A percentile compares a stretch with the other conserved stretches of the same genome.
phyloP scores from a whole-genome alignment of 2,113 vertebrate species.

The Salminus brasiliensis region DNA sequence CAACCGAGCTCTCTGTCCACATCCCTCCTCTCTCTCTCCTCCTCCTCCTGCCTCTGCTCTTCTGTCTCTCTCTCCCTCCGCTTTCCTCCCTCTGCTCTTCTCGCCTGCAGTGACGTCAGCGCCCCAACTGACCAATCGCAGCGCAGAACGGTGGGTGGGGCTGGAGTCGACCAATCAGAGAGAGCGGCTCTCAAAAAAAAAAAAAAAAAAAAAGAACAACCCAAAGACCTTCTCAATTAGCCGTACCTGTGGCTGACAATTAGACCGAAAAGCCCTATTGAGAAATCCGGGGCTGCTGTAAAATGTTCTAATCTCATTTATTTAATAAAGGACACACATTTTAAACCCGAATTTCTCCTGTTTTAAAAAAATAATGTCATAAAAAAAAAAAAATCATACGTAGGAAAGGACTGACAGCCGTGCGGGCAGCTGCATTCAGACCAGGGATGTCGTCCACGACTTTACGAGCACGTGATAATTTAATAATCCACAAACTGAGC shows the following conservation, averaged over 20 bases:
- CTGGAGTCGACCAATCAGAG: not conserved
- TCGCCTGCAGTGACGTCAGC: slow-evolving; percentile 49
- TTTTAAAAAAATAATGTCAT: not conserved
- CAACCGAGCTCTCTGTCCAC: not conserved
- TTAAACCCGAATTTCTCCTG: not conserved
- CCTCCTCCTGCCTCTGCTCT: slow-evolving; percentile 12
- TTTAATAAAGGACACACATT: not conserved
- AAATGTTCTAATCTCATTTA: not conserved
- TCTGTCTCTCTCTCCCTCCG: slow-evolving; percentile 32
- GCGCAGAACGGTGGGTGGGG: slow-evolving; percentile 12
- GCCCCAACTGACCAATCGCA: slow-evolving; percentile 39
- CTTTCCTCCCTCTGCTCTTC: slow-evolving; percentile 35
- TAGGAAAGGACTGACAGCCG: not conserved
- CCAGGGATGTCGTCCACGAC: too few species aligned
- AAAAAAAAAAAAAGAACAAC: not conserved
- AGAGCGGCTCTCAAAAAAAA: not conserved
- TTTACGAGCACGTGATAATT: too few species aligned
- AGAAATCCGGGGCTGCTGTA: not conserved
- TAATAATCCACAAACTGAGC: not conserved
- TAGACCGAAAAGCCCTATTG: not conserved
- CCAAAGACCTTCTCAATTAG: slow-evolving; percentile 15
- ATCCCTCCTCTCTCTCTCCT: not conserved
- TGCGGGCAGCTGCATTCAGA: not conserved
- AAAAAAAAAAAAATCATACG: not conserved
- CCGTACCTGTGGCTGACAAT: slow-evolving; percentile 6